A percentile compares a stretch with the other conserved stretches of the same genome.
These are phyloP conservation scores for Tuta absoluta DNA, from an alignment of 2,888 invertebrate species.

Conservation along the genomic window DNA sequence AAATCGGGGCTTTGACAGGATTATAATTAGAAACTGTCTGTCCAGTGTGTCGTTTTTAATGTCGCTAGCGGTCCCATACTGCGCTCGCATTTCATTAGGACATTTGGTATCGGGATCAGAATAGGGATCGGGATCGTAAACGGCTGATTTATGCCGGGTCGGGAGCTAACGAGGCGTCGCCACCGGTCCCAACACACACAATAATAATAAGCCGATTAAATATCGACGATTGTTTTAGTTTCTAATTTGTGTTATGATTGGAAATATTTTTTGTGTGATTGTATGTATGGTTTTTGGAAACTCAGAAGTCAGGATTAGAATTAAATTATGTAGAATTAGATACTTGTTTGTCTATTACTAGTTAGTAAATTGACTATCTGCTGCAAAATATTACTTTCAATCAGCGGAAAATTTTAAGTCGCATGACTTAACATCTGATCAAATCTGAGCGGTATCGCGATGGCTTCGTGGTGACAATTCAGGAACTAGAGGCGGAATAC, in stretches of 20 bases:
- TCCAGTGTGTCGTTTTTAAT: constrained; percentile 78
- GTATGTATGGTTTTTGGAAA: neutral
- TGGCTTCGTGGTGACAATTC: too few species aligned
- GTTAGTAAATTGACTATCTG: too few species aligned
- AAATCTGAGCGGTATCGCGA: too few species aligned
- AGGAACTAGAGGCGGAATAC: too few species aligned
- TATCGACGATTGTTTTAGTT: constrained; percentile 19
- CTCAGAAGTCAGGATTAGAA: neutral
- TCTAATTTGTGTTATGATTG: constrained; percentile 20
- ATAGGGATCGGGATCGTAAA: constrained; percentile 66
- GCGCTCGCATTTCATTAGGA: constrained; percentile 79
- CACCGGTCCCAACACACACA: constrained; percentile 52
- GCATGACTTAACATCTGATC: too few species aligned
- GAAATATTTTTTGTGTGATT: neutral
- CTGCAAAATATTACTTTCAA: too few species aligned
- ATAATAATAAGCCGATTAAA: constrained; percentile 24
- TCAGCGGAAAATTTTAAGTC: too few species aligned
- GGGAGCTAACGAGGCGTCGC: constrained; percentile 76
- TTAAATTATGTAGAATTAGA: neutral
- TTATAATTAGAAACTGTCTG: constrained; percentile 80
- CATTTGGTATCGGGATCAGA: constrained; percentile 69
- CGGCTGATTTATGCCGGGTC: constrained; percentile 77
- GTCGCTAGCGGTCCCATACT: constrained; percentile 80
- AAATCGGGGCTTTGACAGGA: constrained; percentile 78
- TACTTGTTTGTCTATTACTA: too few species aligned